phyloP scores from a whole-genome alignment of 2,888 invertebrate genomes.

The Caenorhabditis uteleia region DNA sequence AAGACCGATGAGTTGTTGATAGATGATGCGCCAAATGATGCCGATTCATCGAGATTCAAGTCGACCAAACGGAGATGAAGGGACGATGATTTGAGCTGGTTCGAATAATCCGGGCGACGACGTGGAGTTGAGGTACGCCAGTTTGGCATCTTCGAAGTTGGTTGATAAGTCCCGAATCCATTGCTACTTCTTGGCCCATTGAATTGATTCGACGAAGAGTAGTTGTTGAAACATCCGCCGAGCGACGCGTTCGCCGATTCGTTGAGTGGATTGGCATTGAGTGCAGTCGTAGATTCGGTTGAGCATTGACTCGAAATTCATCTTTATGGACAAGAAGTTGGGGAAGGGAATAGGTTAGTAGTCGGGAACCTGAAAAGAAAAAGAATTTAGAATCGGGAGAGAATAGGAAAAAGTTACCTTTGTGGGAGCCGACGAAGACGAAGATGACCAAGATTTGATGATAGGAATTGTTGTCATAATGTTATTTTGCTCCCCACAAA shows the following conservation, averaged over 20 bases:
- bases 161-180: neutral
- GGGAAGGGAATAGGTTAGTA: too few relatives aligned
- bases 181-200: slow-evolving; percentile 1
- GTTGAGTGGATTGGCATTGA: slow-evolving; percentile 2
- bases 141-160: neutral
- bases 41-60: neutral
- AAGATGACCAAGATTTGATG: too few relatives aligned
- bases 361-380: too few relatives aligned
- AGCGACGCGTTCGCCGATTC: slow-evolving; percentile 10
- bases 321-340: too few relatives aligned
- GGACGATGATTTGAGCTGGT: neutral
- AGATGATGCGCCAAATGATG: neutral
- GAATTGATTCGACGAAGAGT: slow-evolving; percentile 9
- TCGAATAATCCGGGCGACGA: neutral
- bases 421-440: too few relatives aligned
- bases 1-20: neutral
- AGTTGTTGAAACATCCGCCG: slow-evolving; percentile 21
- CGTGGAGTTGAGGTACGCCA: slow-evolving; percentile 23
- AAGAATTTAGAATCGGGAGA: too few relatives aligned
- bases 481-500: too few relatives aligned
- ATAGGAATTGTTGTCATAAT: too few relatives aligned
- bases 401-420: too few relatives aligned
- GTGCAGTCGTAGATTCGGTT: too few relatives aligned
- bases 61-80: slow-evolving; percentile 19
- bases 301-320: too few relatives aligned